Evolutionary conservation across 2,888 invertebrate species (phyloP).

Genomic region (Mesorhabditis belari): DNA sequence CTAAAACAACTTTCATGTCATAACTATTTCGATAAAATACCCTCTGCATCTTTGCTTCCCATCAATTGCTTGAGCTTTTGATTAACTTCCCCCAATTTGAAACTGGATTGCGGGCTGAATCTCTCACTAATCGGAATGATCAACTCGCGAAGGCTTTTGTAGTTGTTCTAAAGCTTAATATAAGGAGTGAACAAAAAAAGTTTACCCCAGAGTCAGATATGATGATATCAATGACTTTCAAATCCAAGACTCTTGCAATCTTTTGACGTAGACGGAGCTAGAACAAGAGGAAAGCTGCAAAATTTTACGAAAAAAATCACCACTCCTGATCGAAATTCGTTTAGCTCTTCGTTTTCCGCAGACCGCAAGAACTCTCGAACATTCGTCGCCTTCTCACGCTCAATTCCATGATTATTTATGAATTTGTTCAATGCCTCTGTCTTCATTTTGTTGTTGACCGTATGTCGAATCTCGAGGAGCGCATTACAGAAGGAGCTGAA

Average conservation of each 20-base stretch:
- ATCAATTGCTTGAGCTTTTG: background rate
- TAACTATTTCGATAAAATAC: background rate
- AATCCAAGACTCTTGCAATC: background rate
- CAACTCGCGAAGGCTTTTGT: background rate
- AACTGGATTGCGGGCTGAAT: background rate
- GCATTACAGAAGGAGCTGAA: too few relatives aligned
- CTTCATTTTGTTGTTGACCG: too few relatives aligned
- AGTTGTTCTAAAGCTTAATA: background rate
- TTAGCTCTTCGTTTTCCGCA: background rate
- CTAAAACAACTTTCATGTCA: background rate
- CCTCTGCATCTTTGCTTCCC: background rate
- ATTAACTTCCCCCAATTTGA: background rate
- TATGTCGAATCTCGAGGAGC: too few relatives aligned
- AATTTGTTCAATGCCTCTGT: too few relatives aligned
- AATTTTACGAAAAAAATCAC: too few relatives aligned
- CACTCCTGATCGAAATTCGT: background rate
- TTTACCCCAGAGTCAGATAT: background rate
- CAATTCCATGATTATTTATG: too few relatives aligned
- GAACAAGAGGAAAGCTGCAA: too few relatives aligned
- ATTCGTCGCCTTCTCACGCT: too few relatives aligned
- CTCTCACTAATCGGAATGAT: background rate
- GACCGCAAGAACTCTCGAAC: background rate
- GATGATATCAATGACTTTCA: background rate
- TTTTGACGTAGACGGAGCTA: background rate
- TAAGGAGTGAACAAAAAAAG: background rate